Conservation (phyloP, 2,888 invertebrate species). For the Idaea straminata region DNA sequence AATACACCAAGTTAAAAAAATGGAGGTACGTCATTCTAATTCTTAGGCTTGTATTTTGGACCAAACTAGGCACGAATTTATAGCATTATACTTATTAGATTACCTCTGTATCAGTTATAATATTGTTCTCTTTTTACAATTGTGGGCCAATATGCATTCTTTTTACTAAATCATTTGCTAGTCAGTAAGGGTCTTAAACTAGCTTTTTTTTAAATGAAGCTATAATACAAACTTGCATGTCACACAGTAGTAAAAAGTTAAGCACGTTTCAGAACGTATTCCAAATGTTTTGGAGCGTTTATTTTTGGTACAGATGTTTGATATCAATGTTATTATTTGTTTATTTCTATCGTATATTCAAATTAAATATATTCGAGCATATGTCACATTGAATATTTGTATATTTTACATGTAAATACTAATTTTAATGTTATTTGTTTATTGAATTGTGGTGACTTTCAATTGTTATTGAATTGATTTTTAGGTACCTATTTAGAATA, state of each 20-base stretch:
- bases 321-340: not conserved
- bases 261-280: not conserved
- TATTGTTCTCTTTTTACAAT: too few species aligned
- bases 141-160: too few species aligned
- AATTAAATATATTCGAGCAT: not conserved
- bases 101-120: too few species aligned
- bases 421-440: not conserved
- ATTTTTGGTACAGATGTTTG: not conserved
- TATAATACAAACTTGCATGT: constrained; percentile 13
- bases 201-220: constrained; percentile 23
- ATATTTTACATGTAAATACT: not conserved
- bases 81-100: too few species aligned
- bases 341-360: not conserved
- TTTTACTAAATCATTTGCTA: constrained; percentile 3
- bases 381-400: not conserved
- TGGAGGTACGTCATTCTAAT: too few species aligned
- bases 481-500: not conserved
- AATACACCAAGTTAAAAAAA: too few species aligned
- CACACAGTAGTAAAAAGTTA: not conserved
- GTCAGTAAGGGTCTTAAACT: not conserved
- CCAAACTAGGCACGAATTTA: too few species aligned
- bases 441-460: not conserved
- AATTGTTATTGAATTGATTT: not conserved
- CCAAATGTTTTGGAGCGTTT: not conserved
- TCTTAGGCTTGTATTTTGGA: too few species aligned